phyloP scores from a whole-genome alignment of 2,888 invertebrate species.

The Sphaerophoria rueppellii region DNA sequence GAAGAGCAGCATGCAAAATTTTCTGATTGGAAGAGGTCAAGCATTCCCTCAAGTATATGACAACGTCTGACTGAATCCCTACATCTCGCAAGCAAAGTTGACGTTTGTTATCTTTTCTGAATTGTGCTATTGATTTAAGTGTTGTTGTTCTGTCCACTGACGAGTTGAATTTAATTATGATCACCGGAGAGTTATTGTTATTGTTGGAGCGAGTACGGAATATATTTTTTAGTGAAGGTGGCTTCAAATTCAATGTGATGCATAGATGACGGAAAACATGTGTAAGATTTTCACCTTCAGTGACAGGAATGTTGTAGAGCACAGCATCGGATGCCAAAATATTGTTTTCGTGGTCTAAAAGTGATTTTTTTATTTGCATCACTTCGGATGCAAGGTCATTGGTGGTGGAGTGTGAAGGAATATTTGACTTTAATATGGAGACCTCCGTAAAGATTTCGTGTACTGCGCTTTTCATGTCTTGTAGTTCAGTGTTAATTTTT shows the following conservation, averaged over 20 bases:
- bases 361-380: too few relatives aligned
- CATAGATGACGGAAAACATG: conserved; percentile 1
- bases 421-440: not conserved
- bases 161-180: conserved; percentile 6
- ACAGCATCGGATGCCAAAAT: not conserved
- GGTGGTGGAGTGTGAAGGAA: not conserved
- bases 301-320: conserved; percentile 3
- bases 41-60: not conserved
- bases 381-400: too few relatives aligned
- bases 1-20: not conserved
- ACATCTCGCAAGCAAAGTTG: too few relatives aligned
- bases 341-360: too few relatives aligned
- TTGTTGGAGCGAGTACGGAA: conserved; percentile 11
- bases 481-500: conserved; percentile 3
- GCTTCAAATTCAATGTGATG: not conserved
- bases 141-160: not conserved
- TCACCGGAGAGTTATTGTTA: conserved; percentile 1
- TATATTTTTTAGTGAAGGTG: conserved; percentile 2
- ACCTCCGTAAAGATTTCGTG: not conserved
- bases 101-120: too few relatives aligned
- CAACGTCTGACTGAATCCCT: not conserved
- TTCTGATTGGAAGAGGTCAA: not conserved
- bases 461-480: conserved; percentile 10
- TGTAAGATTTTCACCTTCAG: not conserved
- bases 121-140: not conserved